These are phyloP conservation scores for Antitype chi DNA, from an alignment of 2,888 invertebrate species.

Conservation along the genomic window DNA sequence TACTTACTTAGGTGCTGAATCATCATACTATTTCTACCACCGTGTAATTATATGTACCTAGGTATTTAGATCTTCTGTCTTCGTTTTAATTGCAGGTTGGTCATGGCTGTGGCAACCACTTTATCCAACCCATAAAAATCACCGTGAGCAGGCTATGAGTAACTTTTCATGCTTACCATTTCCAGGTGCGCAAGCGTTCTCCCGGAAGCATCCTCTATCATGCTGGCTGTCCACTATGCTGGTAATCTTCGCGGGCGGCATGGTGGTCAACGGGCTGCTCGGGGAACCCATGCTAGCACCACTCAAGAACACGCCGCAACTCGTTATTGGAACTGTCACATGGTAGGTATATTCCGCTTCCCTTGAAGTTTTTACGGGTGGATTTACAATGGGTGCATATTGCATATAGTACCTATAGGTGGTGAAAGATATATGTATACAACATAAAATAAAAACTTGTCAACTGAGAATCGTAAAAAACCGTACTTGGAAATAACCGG, in stretches of 20 bases:
- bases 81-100: not conserved
- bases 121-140: not conserved
- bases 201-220: constrained; percentile 98
- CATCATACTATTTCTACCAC: not conserved
- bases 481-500: not conserved
- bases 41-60: not conserved
- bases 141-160: not conserved
- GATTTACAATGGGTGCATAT: not conserved
- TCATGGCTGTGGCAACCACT: not conserved
- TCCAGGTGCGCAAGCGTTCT: constrained; percentile 96
- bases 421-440: no score
- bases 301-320: constrained; percentile 98
- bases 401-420: not conserved
- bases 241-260: constrained; percentile 99
- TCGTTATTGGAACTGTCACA: constrained; percentile 97
- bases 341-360: constrained; percentile 92
- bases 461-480: not conserved
- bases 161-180: not conserved
- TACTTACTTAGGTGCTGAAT: not conserved
- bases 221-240: constrained; percentile 99
- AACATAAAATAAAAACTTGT: no score
- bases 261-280: constrained; percentile 98
- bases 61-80: not conserved
- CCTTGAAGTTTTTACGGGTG: not conserved
- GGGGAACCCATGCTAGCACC: constrained; percentile 99